Percentiles rank a stretch among this genome's conserved stretches.
Conservation (phyloP, 2,888 invertebrate genomes). For the Tenodera sinensis region DNA sequence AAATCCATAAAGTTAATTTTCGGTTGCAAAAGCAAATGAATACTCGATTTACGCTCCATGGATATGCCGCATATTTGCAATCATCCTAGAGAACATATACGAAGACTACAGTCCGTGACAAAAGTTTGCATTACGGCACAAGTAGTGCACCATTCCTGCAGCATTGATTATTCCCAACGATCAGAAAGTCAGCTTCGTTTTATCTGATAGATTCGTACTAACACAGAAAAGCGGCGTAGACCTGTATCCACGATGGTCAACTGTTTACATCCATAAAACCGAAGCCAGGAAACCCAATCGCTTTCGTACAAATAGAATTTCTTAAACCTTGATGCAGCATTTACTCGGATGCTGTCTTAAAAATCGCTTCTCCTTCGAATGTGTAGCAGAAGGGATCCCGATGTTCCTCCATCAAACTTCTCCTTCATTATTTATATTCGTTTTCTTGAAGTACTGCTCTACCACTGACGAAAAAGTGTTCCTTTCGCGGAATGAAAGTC, state of each 20-base stretch:
- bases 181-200: too few species aligned
- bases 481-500: neutral
- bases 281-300: neutral
- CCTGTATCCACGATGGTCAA: too few species aligned
- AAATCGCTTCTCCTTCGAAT: neutral
- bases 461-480: neutral
- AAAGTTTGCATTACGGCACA: too few species aligned
- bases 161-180: too few species aligned
- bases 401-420: neutral
- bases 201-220: too few species aligned
- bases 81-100: too few species aligned
- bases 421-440: neutral
- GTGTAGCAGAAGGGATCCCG: neutral
- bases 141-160: too few species aligned
- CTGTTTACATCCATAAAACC: neutral
- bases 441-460: neutral
- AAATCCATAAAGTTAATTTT: neutral
- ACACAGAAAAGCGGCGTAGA: too few species aligned
- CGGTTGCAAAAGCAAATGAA: too few species aligned
- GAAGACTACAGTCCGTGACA: too few species aligned
- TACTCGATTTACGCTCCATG: too few species aligned
- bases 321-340: neutral
- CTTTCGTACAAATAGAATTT: neutral
- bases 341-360: neutral
- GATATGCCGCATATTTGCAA: too few species aligned